phyloP scores from a whole-genome alignment of 2,797 vertebrate species.

The Sebastes aleutianus region DNA sequence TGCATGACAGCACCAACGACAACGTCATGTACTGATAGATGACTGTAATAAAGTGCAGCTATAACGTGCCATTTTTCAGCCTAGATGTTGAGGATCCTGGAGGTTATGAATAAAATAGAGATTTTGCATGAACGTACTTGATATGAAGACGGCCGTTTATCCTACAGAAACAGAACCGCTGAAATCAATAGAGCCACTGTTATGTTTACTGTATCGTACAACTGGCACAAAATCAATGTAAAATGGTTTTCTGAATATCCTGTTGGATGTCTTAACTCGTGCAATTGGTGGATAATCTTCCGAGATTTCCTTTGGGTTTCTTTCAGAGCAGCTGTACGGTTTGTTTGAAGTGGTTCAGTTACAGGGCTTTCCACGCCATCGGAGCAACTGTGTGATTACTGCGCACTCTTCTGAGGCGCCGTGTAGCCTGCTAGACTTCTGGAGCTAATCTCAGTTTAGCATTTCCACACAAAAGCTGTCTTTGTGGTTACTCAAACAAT shows the following conservation, averaged over 20 bases:
- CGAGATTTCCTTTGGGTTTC: conserved; percentile 53
- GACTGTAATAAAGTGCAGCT: conserved; percentile 51
- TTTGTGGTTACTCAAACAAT: conserved; percentile 70
- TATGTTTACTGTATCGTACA: conserved; percentile 36
- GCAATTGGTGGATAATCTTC: conserved; percentile 66
- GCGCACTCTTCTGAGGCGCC: conserved; percentile 45
- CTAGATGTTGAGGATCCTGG: conserved; percentile 3
- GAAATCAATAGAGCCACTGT: conserved; percentile 47
- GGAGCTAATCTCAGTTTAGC: conserved; percentile 80
- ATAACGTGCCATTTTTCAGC: conserved; percentile 17
- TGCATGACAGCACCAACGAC: conserved; percentile 22
- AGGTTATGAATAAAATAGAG: conserved; percentile 25
- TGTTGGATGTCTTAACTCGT: conserved; percentile 50
- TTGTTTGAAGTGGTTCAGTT: conserved; percentile 52
- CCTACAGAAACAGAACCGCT: conserved; percentile 8
- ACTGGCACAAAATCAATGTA: conserved; percentile 59
- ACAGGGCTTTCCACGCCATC: conserved; percentile 39
- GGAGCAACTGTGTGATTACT: conserved; percentile 53
- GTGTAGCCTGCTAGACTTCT: conserved; percentile 45
- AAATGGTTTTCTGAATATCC: conserved; percentile 50
- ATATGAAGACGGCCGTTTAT: conserved; percentile 43
- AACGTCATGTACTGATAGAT: conserved; percentile 44
- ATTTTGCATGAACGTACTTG: conserved; percentile 24
- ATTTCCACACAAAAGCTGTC: conserved; percentile 74
- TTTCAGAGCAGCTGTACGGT: conserved; percentile 33